Percentiles rank a stretch among this genome's conserved stretches.
Conservation (phyloP, 2,113 vertebrate genomes). For the Orcinus orca region DNA sequence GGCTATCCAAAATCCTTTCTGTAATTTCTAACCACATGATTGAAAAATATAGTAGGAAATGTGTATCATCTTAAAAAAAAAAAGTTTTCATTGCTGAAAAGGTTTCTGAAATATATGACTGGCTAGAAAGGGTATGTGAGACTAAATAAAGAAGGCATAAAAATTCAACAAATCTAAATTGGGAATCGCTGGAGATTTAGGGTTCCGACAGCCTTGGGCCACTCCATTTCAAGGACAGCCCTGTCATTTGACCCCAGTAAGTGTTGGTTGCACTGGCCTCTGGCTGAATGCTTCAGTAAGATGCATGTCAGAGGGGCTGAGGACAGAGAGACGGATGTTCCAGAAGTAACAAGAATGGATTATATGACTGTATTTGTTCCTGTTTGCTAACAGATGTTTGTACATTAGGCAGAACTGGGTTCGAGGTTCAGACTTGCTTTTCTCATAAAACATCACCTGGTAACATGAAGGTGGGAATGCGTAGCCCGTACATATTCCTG, state of each 20-base stretch:
- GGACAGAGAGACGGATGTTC: background rate
- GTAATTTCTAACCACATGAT: slow-evolving; percentile 15
- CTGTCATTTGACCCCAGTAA: background rate
- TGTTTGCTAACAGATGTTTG: background rate
- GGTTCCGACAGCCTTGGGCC: background rate
- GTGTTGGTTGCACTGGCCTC: background rate
- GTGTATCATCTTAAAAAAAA: background rate
- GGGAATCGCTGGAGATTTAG: background rate
- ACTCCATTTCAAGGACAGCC: background rate
- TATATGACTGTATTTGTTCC: background rate
- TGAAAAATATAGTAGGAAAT: slow-evolving; percentile 33
- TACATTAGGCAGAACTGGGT: background rate
- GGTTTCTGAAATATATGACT: background rate
- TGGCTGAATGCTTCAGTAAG: background rate
- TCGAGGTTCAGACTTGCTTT: background rate
- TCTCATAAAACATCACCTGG: background rate
- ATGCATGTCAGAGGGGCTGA: background rate
- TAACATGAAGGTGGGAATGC: background rate
- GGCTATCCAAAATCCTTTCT: background rate
- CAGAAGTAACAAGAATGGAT: background rate
- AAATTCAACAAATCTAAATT: background rate
- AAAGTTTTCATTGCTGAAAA: background rate
- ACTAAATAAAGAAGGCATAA: background rate
- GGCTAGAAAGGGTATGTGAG: background rate
- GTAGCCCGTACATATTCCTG: background rate